A percentile compares a stretch with the other conserved stretches of the same genome.
Conservation (phyloP, 2,797 vertebrate species). For the Catamblyrhynchus diadema region DNA sequence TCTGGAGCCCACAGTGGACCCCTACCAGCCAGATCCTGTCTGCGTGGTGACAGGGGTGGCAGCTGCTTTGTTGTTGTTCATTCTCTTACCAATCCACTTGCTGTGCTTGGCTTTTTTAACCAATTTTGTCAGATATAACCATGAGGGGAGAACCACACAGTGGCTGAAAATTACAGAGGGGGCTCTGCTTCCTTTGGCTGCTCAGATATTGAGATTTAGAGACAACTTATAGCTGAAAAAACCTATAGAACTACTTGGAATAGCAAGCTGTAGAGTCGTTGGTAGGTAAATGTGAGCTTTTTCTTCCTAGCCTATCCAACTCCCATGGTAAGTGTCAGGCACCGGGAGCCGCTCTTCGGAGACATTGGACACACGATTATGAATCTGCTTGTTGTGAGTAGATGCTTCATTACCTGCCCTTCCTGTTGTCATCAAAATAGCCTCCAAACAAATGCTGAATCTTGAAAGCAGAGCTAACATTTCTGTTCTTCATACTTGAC, state of each 20-base stretch:
- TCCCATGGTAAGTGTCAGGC: slow-evolving; percentile 83
- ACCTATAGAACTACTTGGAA: not conserved
- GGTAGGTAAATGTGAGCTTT: not conserved
- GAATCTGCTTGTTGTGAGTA: slow-evolving; percentile 93
- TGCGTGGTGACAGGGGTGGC: not conserved
- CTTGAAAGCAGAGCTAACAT: not conserved
- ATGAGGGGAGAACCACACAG: accelerated
- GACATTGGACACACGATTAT: slow-evolving; percentile 94
- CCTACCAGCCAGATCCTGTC: not conserved
- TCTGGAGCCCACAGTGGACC: not conserved
- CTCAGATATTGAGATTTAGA: not conserved
- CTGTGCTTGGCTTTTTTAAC: not conserved
- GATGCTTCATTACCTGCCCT: not conserved
- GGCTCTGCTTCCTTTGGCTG: not conserved
- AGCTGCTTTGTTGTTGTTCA: not conserved
- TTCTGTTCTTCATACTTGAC: not conserved
- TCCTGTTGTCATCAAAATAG: not conserved
- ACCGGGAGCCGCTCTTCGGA: slow-evolving; percentile 87
- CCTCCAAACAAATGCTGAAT: not conserved
- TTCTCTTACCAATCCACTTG: not conserved
- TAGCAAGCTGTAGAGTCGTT: not conserved
- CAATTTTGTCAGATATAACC: not conserved
- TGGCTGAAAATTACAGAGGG: not conserved
- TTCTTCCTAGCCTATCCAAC: slow-evolving; percentile 83
- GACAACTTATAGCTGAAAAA: not conserved